Base-by-base conservation (phyloP, 2,888 invertebrate genomes). In the Cerastis leucographa region DNA sequence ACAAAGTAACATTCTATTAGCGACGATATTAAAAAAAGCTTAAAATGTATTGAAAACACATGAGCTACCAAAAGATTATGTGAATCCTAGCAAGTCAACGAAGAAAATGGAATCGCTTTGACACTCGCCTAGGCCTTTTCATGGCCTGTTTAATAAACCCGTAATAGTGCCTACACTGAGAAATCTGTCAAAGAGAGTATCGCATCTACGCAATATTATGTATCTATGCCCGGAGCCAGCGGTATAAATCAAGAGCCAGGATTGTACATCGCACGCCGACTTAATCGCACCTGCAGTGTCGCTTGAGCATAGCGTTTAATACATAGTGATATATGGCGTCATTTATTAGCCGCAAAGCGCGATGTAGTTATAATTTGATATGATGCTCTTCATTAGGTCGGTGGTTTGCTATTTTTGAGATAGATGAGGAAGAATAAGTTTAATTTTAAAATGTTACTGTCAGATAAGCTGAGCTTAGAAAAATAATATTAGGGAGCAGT, bases 321-420 rank as follows among this genome's bases (percentile, higher is more conserved):
- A 93, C 93, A 91, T 91, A 90, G 92, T 94, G 94, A 94, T 94
- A 92, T 94, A 95, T 94, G 89, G 90, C 90, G 90, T 92, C 93
- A 92, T 94, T 93, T 94, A 92, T 94, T 93, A 94, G 89, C 89
- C 88, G 69, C 84, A 80, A 80, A 84, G 78, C 83, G 68, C 72
- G 77, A 65, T 78, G 70, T 70, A 49, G 77, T 84, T 84, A 79
- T 87, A 84, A 87, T 82, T 77, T 87, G 75, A 84, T 85, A 78
- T 73, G 59, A 67, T 46, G 65, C 59, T 67, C 49, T 74, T 71
- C 42, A 68, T 70, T 68, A 67, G 59, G 42, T n/a, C 8, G 11
- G 42, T 25, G 25, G 25, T 64, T 64, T 40, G 4, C 9, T 25
- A 42, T 62, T 49, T 46, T 46, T 35, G 35, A 35, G 35, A 35